Conservation (phyloP, 2,113 vertebrate species). For the zebrafish (Danio rerio) region DNA sequence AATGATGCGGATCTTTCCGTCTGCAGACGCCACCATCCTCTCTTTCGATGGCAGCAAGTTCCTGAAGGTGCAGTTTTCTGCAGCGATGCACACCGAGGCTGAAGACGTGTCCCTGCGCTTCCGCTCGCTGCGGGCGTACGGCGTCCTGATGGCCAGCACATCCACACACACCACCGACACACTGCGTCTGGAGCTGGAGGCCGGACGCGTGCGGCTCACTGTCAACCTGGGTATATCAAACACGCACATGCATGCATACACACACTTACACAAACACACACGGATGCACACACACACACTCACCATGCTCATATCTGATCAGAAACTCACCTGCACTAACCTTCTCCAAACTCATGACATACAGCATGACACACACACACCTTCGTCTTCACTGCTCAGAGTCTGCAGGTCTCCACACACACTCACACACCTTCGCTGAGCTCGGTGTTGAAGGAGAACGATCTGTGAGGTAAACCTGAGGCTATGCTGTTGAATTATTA, state of each 20-base stretch:
- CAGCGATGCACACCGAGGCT: constrained; percentile 90
- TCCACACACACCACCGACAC: constrained; percentile 94
- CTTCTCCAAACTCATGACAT: too few relatives aligned
- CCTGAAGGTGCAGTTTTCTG: constrained; percentile 96
- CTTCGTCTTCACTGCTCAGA: too few relatives aligned
- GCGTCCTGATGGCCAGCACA: constrained; percentile 96
- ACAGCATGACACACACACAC: constrained; percentile 22
- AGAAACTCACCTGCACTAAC: too few relatives aligned
- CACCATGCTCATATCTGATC: too few relatives aligned
- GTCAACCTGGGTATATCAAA: constrained; percentile 95
- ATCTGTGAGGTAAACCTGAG: neutral
- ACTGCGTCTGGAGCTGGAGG: constrained; percentile 92
- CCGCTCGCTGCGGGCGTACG: constrained; percentile 92
- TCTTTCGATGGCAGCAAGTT: constrained; percentile 98
- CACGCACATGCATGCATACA: neutral
- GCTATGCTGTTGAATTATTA: too few relatives aligned
- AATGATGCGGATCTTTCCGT: too few relatives aligned
- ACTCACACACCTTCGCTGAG: constrained; percentile 82
- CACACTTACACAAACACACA: neutral
- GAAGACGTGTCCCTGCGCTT: constrained; percentile 79
- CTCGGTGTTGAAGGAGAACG: constrained; percentile 29
- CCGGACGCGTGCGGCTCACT: constrained; percentile 92
- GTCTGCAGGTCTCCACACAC: constrained; percentile 97
- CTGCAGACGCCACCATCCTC: constrained; percentile 91
- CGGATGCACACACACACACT: constrained; percentile 22